phyloP scores from a whole-genome alignment of 2,888 invertebrate genomes.

The Pristionchus fissidentatus region DNA sequence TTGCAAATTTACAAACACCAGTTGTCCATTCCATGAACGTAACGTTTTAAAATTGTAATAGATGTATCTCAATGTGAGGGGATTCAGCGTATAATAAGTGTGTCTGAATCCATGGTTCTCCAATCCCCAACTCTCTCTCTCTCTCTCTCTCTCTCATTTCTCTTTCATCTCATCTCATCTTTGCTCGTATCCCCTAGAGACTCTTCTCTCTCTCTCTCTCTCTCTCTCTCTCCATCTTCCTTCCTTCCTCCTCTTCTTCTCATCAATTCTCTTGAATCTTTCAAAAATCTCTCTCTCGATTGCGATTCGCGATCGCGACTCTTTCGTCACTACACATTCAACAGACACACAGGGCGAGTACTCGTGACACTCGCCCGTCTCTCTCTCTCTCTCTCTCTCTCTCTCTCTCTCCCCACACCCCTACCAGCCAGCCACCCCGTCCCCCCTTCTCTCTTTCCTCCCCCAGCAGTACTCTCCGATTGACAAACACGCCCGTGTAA shows the following conservation, averaged over 20 bases:
- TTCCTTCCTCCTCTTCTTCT: neutral
- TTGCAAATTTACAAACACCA: no score
- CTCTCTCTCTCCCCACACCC: neutral
- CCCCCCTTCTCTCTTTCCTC: neutral
- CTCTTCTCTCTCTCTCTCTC: neutral
- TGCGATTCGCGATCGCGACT: neutral
- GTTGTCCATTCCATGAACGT: no score
- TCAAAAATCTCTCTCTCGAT: no score
- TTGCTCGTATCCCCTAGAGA: neutral
- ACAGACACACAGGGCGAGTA: no score
- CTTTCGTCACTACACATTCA: neutral
- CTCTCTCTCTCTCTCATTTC: neutral
- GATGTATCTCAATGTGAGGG: neutral
- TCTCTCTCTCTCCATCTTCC: neutral
- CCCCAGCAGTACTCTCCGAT: neutral
- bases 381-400: neutral
- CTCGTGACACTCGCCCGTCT: no score
- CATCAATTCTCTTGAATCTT: no score
- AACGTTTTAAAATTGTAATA: no score
- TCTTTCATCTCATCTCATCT: neutral
- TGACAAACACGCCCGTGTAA: slow-evolving; percentile 14
- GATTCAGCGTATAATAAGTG: neutral
- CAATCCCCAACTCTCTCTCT: neutral
- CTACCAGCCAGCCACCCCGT: no score
- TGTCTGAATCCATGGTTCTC: no score